Evolutionary conservation across 2,113 vertebrate genomes (phyloP).

Genomic region (Rhagologus leucostigma): DNA sequence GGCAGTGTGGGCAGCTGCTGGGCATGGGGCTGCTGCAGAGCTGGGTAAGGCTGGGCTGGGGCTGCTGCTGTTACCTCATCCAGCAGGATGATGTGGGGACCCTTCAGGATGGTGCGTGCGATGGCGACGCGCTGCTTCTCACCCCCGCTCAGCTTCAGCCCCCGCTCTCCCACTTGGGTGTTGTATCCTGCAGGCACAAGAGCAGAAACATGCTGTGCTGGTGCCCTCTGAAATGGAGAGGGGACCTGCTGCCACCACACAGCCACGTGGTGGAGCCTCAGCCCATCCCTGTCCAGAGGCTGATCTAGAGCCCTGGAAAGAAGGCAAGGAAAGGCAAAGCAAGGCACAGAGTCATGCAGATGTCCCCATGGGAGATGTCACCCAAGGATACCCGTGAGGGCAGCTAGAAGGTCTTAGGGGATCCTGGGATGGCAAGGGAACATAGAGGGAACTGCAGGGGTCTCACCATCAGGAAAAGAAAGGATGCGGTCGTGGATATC

Average conservation of each 20-base stretch:
- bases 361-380: not conserved
- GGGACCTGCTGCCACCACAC: not conserved
- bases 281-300: not conserved
- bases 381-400: not conserved
- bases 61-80: conserved; percentile 80
- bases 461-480: conserved; percentile 86
- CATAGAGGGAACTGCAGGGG: accelerated
- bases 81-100: conserved; percentile 87
- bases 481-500: conserved; percentile 90
- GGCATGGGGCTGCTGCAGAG: not conserved
- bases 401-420: not conserved
- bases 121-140: conserved; percentile 97
- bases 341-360: not conserved
- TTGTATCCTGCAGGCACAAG: conserved; percentile 81
- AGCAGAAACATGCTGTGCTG: not conserved
- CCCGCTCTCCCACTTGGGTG: conserved; percentile 91
- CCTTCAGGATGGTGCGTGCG: conserved; percentile 93
- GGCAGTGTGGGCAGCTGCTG: not conserved
- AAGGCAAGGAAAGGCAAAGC: not conserved
- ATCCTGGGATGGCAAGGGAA: not conserved
- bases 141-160: conserved; percentile 94
- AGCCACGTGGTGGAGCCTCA: not conserved
- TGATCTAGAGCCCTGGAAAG: not conserved
- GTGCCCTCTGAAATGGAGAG: not conserved
- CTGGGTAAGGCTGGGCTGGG: not conserved